Evolutionary conservation across 2,113 vertebrate genomes (phyloP).

Genomic region (Electrona antarctica): DNA sequence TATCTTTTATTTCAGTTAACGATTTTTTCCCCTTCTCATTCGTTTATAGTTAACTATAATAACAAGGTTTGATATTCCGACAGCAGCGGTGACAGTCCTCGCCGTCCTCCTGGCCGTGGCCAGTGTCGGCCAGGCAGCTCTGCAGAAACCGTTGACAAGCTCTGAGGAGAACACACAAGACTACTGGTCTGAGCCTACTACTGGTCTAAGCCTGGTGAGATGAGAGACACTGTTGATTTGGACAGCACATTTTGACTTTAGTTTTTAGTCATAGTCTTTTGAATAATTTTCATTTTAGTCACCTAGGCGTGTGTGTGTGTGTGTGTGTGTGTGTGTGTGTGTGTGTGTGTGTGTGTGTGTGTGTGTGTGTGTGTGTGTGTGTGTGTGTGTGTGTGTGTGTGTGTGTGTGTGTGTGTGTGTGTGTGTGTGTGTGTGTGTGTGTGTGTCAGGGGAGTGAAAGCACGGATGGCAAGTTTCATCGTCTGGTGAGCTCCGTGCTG

Average conservation of each 20-base stretch:
- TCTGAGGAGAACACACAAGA: slow-evolving; percentile 62
- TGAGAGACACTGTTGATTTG: slow-evolving; percentile 51
- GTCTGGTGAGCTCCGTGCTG: slow-evolving; percentile 62
- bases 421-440: slow-evolving; percentile 24
- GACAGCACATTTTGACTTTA: neutral
- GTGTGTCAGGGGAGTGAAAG: slow-evolving; percentile 66
- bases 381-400: neutral
- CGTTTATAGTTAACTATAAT: no score
- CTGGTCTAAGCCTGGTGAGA: slow-evolving; percentile 80
- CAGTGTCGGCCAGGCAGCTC: slow-evolving; percentile 57
- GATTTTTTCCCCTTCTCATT: no score
- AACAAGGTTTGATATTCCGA: slow-evolving; percentile 9
- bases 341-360: neutral
- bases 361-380: neutral
- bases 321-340: neutral
- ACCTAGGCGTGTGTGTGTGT: neutral
- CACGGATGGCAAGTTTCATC: slow-evolving; percentile 54
- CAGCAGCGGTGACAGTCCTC: slow-evolving; percentile 66
- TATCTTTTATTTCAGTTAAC: no score
- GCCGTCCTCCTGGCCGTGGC: slow-evolving; percentile 70
- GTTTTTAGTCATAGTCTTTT: neutral
- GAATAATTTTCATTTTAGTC: neutral
- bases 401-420: neutral
- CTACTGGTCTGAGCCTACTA: no score
- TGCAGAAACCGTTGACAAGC: slow-evolving; percentile 64